Evolutionary conservation across 2,113 vertebrate genomes (phyloP).

Genomic region (Ahaetulla prasina): DNA sequence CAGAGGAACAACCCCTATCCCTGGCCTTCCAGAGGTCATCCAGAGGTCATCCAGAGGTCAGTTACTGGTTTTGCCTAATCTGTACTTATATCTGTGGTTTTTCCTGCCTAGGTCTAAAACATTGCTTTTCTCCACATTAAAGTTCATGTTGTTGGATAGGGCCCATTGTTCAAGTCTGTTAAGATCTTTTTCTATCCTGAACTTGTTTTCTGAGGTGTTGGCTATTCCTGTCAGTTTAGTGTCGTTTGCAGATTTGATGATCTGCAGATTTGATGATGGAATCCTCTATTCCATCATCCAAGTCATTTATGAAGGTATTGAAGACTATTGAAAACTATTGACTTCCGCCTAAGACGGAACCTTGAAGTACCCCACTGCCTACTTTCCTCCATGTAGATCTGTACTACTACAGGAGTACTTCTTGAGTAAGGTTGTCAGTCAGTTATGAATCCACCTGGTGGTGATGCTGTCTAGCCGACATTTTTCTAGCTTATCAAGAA

Average conservation of each 20-base stretch:
- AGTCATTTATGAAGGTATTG: background rate
- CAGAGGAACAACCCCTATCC: too few relatives aligned
- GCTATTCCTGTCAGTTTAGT: background rate
- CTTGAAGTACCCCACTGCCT: background rate
- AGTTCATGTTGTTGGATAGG: background rate
- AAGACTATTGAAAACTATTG: background rate
- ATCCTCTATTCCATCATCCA: background rate
- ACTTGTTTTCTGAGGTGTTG: background rate
- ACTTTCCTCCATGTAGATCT: background rate
- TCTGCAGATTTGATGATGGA: too few relatives aligned
- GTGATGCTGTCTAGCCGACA: background rate
- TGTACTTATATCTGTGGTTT: background rate
- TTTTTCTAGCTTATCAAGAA: too few relatives aligned
- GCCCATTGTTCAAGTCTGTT: background rate
- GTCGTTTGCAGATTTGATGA: background rate
- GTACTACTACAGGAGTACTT: background rate
- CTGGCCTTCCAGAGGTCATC: too few relatives aligned
- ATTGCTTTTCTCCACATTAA: background rate
- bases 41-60: too few relatives aligned
- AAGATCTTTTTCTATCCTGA: background rate
- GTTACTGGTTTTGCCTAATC: background rate
- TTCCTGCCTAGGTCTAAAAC: too few relatives aligned
- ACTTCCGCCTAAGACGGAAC: background rate
- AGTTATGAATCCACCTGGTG: background rate
- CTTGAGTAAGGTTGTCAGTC: background rate